phyloP scores from a whole-genome alignment of 2,888 invertebrate species.

The Lumbricus terrestris region DNA sequence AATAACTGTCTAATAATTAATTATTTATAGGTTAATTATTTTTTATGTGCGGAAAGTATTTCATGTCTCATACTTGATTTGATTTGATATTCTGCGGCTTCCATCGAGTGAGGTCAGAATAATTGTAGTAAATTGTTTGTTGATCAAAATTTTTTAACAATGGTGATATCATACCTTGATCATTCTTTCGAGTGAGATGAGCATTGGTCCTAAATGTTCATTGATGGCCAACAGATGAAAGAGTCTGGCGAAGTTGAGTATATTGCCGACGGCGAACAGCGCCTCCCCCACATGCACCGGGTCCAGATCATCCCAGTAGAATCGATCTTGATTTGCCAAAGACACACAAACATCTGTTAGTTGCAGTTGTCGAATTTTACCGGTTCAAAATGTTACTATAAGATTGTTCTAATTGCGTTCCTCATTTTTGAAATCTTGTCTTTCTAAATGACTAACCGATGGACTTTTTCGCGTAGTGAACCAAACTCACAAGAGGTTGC shows the following conservation, averaged over 20 bases:
- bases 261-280: slow-evolving; percentile 51
- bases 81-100: no score
- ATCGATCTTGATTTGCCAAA: slow-evolving; percentile 45
- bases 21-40: no score
- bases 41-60: no score
- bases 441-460: not conserved
- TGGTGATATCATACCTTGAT: no score
- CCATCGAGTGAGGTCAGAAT: not conserved
- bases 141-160: no score
- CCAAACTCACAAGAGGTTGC: not conserved
- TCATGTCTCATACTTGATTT: no score
- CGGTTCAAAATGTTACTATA: not conserved
- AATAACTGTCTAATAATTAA: no score
- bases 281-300: slow-evolving; percentile 48
- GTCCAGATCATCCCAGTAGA: slow-evolving; percentile 50
- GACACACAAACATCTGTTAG: not conserved
- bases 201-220: slow-evolving; percentile 54
- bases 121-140: no score
- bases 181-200: slow-evolving; percentile 52
- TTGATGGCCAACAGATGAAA: slow-evolving; percentile 52
- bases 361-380: not conserved
- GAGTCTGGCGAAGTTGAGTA: slow-evolving; percentile 51
- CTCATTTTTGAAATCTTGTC: no score
- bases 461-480: not conserved
- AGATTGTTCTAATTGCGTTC: not conserved